A percentile compares a stretch with the other conserved stretches of the same genome.
Evolutionary conservation across 2,113 vertebrate species (phyloP).

Genomic region (Sapayoa aenigma): DNA sequence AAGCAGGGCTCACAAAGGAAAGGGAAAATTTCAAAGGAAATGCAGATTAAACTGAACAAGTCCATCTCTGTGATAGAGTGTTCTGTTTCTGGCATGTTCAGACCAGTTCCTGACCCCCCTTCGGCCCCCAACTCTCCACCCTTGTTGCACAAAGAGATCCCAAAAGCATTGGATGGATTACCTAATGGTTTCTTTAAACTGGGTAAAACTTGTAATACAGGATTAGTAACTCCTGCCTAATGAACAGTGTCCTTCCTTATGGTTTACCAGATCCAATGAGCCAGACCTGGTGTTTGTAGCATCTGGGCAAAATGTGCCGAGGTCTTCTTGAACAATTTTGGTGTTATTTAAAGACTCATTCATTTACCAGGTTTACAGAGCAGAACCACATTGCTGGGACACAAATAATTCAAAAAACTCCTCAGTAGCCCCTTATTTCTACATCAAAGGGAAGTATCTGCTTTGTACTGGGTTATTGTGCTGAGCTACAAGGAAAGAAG

Average conservation of each 20-base stretch:
- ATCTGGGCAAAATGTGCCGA: neutral
- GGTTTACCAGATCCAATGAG: slow-evolving; percentile 26
- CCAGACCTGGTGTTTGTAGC: neutral
- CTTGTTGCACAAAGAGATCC: slow-evolving; percentile 57
- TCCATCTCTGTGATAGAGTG: neutral
- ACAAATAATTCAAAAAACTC: neutral
- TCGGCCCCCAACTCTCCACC: neutral
- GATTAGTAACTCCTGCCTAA: slow-evolving; percentile 52
- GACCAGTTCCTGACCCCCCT: slow-evolving; percentile 10
- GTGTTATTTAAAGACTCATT: neutral
- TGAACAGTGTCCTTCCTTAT: slow-evolving; percentile 43
- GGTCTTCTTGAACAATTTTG: neutral
- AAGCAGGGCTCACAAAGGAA: neutral
- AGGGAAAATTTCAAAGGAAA: neutral
- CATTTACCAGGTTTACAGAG: neutral
- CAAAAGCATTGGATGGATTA: slow-evolving; percentile 56
- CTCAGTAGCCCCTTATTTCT: neutral
- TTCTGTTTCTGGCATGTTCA: slow-evolving; percentile 18
- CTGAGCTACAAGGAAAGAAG: neutral
- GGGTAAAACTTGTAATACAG: slow-evolving; percentile 61
- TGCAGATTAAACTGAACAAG: neutral
- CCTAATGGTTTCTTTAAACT: slow-evolving; percentile 67
- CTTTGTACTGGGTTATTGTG: neutral
- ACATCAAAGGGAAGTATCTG: neutral
- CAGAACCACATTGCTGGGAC: neutral